These are phyloP conservation scores for Ditylenchus weischeri DNA, from an alignment of 2,888 invertebrate genomes.

Conservation along the genomic window DNA sequence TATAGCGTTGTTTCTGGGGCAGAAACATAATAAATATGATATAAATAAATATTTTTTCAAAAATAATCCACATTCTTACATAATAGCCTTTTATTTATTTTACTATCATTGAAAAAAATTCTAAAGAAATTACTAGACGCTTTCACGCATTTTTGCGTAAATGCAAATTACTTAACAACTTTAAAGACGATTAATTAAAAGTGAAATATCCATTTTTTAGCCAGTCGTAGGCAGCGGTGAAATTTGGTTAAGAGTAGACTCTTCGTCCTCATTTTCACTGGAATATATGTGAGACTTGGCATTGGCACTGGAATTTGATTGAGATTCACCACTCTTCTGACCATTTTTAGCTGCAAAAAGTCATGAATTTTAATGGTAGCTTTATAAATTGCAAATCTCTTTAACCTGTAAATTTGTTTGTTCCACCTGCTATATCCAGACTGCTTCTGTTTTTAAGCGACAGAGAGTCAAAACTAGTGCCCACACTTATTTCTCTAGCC, in stretches of 20 bases:
- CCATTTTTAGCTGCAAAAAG: not conserved
- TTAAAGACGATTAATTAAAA: conserved; percentile 2
- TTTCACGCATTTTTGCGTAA: not conserved
- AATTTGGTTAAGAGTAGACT: conserved; percentile 39
- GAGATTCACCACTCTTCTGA: not conserved
- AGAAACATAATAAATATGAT: too few relatives aligned
- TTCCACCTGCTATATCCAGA: not conserved
- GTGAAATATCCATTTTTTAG: not conserved
- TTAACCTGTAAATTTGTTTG: not conserved
- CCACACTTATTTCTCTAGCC: conserved; percentile 4
- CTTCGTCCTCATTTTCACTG: conserved; percentile 34
- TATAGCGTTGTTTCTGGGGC: too few relatives aligned
- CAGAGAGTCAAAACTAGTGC: conserved; percentile 4
- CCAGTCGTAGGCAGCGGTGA: conserved; percentile 38
- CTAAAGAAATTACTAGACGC: too few relatives aligned
- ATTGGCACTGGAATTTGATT: conserved; percentile 3
- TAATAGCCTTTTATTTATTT: not conserved
- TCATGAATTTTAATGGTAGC: not conserved
- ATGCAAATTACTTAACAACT: not conserved
- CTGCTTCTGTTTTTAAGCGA: not conserved
- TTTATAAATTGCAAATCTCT: not conserved
- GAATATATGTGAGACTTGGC: not conserved
- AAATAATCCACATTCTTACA: too few relatives aligned
- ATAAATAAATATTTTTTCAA: too few relatives aligned
- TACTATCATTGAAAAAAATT: too few relatives aligned